Evolutionary conservation across 2,888 invertebrate genomes (phyloP), one percentile per base, ranked within the genome.

Genomic region (Cataglyphis livida): DNA sequence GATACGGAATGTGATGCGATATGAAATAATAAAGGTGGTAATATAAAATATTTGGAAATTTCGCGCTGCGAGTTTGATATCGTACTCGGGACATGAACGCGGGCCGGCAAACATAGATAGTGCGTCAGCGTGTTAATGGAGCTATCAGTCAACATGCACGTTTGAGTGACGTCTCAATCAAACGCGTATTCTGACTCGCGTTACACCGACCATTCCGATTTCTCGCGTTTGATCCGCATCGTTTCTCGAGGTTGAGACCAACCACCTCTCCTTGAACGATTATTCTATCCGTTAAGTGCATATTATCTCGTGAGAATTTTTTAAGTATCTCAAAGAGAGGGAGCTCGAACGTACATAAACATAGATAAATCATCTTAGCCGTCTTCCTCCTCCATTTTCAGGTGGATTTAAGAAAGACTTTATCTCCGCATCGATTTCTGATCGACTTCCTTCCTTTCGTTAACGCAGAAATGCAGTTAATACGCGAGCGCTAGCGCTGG

Each of bases 141-240:
- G 89, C 91, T 91, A 93, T 93, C 92, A 93, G 91, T 92, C 92
- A 91, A 89, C 90, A 91, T 90, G 88, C 90, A 86, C 84, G 88
- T 88, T 89, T 90, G 91, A 92, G 90, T 90, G 92, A 92, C 92
- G 91, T 92, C 91, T 92, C 92, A 91, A 93, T 93, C 92, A 92
- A 93, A 92, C 88, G 85, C 85, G 88, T 48, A 85, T 85, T 81
- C 85, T 86, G 83, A 88, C 84, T 85, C 73, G 82, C 85, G 89
- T 86, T 90, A 83, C 85, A 84, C 61, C 86, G 78, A 68, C 83
- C 76, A 70, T 73, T 73, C 75, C 74, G 87, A 85, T 89, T 90
- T 88, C 89, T 86, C 78, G 82, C 76, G 83, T 84, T 89, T 83
- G 82, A 87, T 87, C 83, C 78, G 83, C 48, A 32, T 66, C 51